Evolutionary conservation across 2,888 invertebrate species (phyloP), one percentile per base, ranked within the genome.

Genomic region (Drosophila nigritarsus): DNA sequence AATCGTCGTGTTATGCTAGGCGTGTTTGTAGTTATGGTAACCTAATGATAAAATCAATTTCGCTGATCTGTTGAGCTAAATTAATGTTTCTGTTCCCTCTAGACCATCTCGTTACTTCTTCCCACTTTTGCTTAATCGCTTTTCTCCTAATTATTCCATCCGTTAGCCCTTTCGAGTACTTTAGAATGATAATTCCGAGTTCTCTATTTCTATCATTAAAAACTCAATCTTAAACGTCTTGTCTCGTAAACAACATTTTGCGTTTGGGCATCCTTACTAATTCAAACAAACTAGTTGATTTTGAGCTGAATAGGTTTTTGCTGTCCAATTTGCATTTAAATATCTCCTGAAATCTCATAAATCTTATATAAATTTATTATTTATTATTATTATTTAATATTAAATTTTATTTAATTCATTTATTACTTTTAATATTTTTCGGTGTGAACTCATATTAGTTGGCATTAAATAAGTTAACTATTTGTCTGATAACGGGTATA

Each of bases 251-350:
- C n/a, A n/a, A n/a, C n/a, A n/a, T n/a, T n/a, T n/a, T n/a, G n/a
- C n/a, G n/a, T n/a, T n/a, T n/a, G n/a, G n/a, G n/a, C n/a, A n/a
- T 42, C 3, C 13, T 45, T 20, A 7, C 1, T 13, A 13, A 7
- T 20, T 20, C 0, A 1, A 7, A 7, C 1, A 2, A 13, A 2
- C 3, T 7, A 20, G 2, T 3, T 45, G 2, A 45, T 20, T 20
- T 13, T 7, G 7, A 2, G 13, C 0, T 15, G 1, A 20, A 7
- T 15, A 8, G 3, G 7, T 38, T 38, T 15, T 18, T 18, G 18
- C 36, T 18, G 1, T 3, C 1, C 3, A 38, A 38, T 38, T 18
- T 38, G 38, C 8, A 18, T 38, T 18, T 8, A 8, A 38, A 7
- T 13, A 20, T 1, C 20, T 13, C 1, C 36, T 7, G 3, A 36